Evolutionary conservation across 2,888 invertebrate genomes (phyloP).

Genomic region (Iselma pallidipennis): DNA sequence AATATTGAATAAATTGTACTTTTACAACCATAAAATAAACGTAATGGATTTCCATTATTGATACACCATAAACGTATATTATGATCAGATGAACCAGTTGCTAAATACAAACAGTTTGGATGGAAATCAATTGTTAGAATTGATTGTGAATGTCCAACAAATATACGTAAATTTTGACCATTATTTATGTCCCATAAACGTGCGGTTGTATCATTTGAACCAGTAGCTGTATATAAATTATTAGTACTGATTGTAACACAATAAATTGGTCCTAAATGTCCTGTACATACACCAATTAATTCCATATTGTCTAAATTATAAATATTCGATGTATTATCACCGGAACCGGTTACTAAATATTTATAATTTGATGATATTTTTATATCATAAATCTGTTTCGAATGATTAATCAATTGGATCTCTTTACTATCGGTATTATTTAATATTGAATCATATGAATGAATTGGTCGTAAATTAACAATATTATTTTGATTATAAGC

Average conservation of each 20-base stretch:
- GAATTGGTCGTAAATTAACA: conserved; percentile 43
- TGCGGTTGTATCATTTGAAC: conserved; percentile 79
- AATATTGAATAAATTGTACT: conserved; percentile 75
- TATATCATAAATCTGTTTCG: conserved; percentile 45
- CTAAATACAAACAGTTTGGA: conserved; percentile 87
- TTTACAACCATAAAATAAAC: conserved; percentile 79
- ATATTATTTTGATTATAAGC: conserved; percentile 47
- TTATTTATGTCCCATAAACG: conserved; percentile 82
- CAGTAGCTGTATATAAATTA: conserved; percentile 74
- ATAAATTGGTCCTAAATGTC: conserved; percentile 91
- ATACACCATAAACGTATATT: conserved; percentile 87
- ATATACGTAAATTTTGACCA: conserved; percentile 79
- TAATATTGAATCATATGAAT: conserved; percentile 35
- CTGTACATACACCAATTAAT: conserved; percentile 58
- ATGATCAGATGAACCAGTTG: conserved; percentile 89
- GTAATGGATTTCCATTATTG: conserved; percentile 77
- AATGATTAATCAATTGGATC: conserved; percentile 44
- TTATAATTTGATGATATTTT: conserved; percentile 40
- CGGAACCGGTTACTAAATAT: conserved; percentile 46
- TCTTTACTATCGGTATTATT: conserved; percentile 33
- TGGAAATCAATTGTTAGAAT: conserved; percentile 90
- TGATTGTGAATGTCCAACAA: conserved; percentile 86
- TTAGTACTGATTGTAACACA: conserved; percentile 74
- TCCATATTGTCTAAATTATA: conserved; percentile 44
- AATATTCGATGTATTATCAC: conserved; percentile 48